Conservation (phyloP, 2,888 invertebrate species). For the Cyaniris semiargus region DNA sequence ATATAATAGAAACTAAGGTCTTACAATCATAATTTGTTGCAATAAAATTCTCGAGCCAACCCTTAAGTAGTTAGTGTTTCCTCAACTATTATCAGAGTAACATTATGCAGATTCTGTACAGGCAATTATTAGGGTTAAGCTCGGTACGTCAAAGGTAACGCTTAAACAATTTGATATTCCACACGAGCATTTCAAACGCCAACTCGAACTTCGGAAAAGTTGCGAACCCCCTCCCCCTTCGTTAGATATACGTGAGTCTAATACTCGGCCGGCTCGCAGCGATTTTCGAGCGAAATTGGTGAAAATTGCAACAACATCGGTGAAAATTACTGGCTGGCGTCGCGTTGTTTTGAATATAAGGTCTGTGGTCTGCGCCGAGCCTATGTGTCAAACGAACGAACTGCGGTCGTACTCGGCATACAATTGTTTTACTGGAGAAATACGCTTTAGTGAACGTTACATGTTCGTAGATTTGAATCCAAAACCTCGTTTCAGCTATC, state of each 20-base stretch:
- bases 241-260: conserved; percentile 81
- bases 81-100: conserved; percentile 53
- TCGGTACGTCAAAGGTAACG: conserved; percentile 70
- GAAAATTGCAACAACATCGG: conserved; percentile 77
- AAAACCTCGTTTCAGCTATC: not conserved
- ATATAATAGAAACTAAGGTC: not conserved
- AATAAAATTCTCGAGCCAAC: conserved; percentile 42
- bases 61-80: conserved; percentile 40
- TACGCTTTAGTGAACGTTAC: conserved; percentile 8
- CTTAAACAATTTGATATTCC: conserved; percentile 80
- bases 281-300: conserved; percentile 72
- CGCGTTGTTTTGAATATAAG: conserved; percentile 73
- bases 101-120: conserved; percentile 64
- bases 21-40: not conserved
- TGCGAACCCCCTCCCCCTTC: conserved; percentile 74
- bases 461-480: not conserved
- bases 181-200: conserved; percentile 76
- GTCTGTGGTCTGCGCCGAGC: conserved; percentile 50
- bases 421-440: conserved; percentile 19
- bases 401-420: conserved; percentile 42
- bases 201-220: conserved; percentile 76
- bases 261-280: conserved; percentile 65
- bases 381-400: conserved; percentile 44
- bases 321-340: conserved; percentile 74
- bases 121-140: conserved; percentile 68